A percentile compares a stretch with the other conserved stretches of the same genome.
phyloP scores from a whole-genome alignment of 2,797 vertebrate genomes.

The Craterocephalus amniculus region DNA sequence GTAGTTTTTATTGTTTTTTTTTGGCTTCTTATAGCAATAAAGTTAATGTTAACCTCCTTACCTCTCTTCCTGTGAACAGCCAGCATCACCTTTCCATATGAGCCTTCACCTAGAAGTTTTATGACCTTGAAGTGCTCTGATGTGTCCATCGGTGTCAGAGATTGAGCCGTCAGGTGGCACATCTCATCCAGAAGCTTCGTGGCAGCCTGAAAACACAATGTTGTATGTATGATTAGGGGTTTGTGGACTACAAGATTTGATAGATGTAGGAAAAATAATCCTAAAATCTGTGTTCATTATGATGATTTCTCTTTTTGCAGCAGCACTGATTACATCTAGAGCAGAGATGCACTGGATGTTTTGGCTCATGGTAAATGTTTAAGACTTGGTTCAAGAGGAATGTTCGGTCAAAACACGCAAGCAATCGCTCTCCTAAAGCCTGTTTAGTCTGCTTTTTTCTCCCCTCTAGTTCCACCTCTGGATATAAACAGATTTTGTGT shows the following conservation, averaged over 20 bases:
- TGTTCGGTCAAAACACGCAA: background rate
- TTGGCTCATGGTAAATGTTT: background rate
- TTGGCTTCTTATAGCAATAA: accelerated
- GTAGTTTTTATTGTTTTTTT: background rate
- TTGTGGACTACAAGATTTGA: background rate
- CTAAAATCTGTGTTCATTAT: too few species aligned
- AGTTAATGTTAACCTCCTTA: background rate
- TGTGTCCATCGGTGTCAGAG: constrained; percentile 84
- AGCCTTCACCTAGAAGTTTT: constrained; percentile 91
- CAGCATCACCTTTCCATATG: constrained; percentile 90
- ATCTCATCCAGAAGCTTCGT: constrained; percentile 83
- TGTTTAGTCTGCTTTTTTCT: background rate
- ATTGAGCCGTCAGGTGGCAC: constrained; percentile 89
- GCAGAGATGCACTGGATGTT: background rate
- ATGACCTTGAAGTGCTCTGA: constrained; percentile 87
- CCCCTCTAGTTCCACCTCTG: background rate
- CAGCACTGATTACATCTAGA: too few species aligned
- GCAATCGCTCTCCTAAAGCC: background rate
- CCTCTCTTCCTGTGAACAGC: constrained; percentile 90
- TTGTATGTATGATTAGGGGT: background rate
- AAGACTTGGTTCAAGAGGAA: background rate
- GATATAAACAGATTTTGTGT: background rate
- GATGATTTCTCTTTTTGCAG: too few species aligned
- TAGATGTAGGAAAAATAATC: too few species aligned
- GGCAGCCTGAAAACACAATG: constrained; percentile 61